Evolutionary conservation across 1,140 invertebrate genomes (phyloP), one percentile per base, ranked within the genome.

Genomic region (Heliconius congener): DNA sequence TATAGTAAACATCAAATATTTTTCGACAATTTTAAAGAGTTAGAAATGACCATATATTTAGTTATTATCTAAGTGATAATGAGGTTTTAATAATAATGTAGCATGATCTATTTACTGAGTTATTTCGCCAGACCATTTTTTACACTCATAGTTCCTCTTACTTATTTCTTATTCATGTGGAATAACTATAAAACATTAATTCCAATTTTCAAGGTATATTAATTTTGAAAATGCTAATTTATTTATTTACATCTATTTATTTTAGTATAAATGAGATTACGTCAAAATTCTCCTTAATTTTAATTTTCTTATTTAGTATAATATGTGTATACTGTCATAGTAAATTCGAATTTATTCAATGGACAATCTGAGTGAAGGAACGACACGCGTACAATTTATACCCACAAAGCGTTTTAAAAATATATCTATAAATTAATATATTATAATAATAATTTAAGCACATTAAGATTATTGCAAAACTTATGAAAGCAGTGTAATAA

Each of bases 301-400:
- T 66, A 27, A 66, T 13, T 66, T 30, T 66, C 60, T 66, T 66
- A 66, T 66, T 66, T 66, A 66, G 23, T 66, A 66, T 66, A 66
- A 66, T 30, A 66, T 30, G n/a, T 77, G 74, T 80, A 74, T 76
- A 76, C 75, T 80, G 74, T 73, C 78, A 60, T 76, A 75, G 71
- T 80, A 80, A 80, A 80, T 80, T 80, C 78, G 78, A 71, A 57
- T 60, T 74, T 72, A 52, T 80, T 76, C 11, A 80, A 80, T 76
- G 78, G 73, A 80, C 78, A 72, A 57, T 79, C n/a, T 71, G 50
- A 76, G 66, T 74, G 52, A 70, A 74, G 52, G 73, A 57, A 71
- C 74, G 11, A 66, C 60, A 66, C n/a, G 55, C 37, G n/a, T 66
- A 75, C 37, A n/a, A 66, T 66, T 23, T 66, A 66, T 30, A 30